Evolutionary conservation across 2,888 invertebrate species (phyloP), one percentile per base, ranked within the genome.

Genomic region (Hyposoter didymator): DNA sequence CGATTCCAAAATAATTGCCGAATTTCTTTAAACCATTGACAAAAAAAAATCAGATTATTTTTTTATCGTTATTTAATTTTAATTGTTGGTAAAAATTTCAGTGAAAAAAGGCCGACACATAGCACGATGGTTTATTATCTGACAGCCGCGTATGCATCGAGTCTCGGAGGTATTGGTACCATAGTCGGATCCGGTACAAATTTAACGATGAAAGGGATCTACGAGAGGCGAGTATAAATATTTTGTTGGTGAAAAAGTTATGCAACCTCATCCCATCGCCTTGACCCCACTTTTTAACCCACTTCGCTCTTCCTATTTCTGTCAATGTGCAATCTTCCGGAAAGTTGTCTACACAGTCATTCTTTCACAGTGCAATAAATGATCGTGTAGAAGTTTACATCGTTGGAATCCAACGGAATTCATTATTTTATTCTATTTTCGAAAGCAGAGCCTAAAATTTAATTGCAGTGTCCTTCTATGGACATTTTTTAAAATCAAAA

Each of bases 131-230:
- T 97, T 90, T 97, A 97, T 93, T 97, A 96, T 94, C 94, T 97
- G 88, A 96, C 97, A 67, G 97, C 97, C 19, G 97, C 97, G 5
- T 97, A 97, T 92, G 97, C 97, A 0, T 96, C 97, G 0, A 97
- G 97, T 1, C 94, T 98, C 78, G 98, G 96, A 8, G 96, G 95
- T 28, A 87, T 94, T 88, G 98, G 97, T 0, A 97, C 97, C 0
- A 95, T 97, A 49, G 97, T 97, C 66, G 97, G 97, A 3, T 96
- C 96, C 0, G 97, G 97, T n/a, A 97, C 97, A 67, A 98, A 98
- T 94, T 95, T 98, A 64, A 97, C 97, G 4, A 97, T 97, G 92
- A 97, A 97, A 93, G 97, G 97, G 70, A 96, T 97, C 82, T 96
- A 96, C 88, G 97, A 97, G 90, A 94, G 95, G 97, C 96, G 90